Evolutionary conservation across 2,113 vertebrate genomes (phyloP).

Genomic region (Myotis brandtii): DNA sequence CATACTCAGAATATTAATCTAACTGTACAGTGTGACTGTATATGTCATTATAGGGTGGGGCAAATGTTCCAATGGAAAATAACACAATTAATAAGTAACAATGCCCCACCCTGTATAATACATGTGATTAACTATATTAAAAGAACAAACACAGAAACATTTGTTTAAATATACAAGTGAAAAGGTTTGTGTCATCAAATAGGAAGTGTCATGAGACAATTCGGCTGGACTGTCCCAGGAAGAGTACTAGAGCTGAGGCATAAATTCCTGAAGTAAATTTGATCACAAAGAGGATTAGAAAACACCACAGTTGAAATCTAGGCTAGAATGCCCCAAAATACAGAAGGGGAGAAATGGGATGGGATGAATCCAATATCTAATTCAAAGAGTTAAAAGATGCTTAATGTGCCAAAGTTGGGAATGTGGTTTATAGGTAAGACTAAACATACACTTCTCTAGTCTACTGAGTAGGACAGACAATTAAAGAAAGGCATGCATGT

Average conservation of each 20-base stretch:
- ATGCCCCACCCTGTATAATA: background rate
- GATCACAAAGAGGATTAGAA: background rate
- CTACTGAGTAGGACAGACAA: background rate
- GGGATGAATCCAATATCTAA: background rate
- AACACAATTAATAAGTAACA: too few relatives aligned
- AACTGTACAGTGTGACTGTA: background rate
- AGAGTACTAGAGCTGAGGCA: accelerated
- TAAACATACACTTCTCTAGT: background rate
- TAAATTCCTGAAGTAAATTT: background rate
- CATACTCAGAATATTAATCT: background rate
- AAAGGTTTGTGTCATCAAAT: background rate
- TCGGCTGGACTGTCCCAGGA: background rate
- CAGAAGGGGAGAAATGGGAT: background rate
- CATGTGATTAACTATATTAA: background rate
- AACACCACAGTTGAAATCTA: background rate
- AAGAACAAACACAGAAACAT: background rate
- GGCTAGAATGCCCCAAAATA: background rate
- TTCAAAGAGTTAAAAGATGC: background rate
- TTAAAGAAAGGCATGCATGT: background rate
- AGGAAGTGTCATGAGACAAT: background rate
- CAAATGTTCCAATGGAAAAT: background rate
- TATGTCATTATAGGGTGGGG: background rate
- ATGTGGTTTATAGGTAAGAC: background rate
- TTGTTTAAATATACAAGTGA: background rate
- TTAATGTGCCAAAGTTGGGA: background rate